Base-by-base conservation (phyloP, 2,113 vertebrate species). In the Nansenia antarctica region DNA sequence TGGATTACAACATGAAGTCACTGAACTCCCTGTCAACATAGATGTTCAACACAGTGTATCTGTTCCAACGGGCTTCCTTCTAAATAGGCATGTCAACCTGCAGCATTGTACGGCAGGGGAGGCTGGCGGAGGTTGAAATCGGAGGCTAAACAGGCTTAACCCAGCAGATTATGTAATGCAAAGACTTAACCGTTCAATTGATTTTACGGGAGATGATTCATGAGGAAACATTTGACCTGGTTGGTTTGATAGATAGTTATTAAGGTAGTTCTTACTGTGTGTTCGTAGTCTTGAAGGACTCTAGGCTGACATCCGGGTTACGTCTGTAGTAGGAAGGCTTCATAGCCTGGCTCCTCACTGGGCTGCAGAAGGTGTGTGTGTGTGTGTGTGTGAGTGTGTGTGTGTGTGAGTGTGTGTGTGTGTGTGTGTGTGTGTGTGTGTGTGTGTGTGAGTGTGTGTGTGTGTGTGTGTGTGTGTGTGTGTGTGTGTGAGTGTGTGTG, bases 261-360 rank as follows among this genome's bases (percentile, higher is more conserved):
- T 32, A 24, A n/a, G 49, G 32, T 64, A 14, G 54, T 26, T 32
- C 82, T 81, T 79, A 90, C 86, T 74, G 31, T 71, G 66, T 71
- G 24, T 75, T 54, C 57, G 77, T 75, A 61, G 64, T 78, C 26
- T 37, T 64, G 81, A 78, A 79, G 54, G 73, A 76, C 58, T 72
- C 35, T 2, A 65, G 24, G 37, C 65, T 64, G 42, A 86, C 77
- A 68, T 72, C 59, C 66, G 64, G 42, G 67, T 78, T 73, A 49
- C 34, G 71, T 29, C 26, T 37, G 70, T 57, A n/a, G n/a, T n/a
- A n/a, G n/a, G n/a, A 26, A 0, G 69, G 80, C 66, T 77, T 80
- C 85, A 86, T 86, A 73, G 78, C 81, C 66, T 65, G 37, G 59
- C 24, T 68, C 45, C 29, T 29, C 12, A 62, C 1, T 18, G 65